Conservation (phyloP, 2,888 invertebrate genomes). For the Hypolimnas misippus region DNA sequence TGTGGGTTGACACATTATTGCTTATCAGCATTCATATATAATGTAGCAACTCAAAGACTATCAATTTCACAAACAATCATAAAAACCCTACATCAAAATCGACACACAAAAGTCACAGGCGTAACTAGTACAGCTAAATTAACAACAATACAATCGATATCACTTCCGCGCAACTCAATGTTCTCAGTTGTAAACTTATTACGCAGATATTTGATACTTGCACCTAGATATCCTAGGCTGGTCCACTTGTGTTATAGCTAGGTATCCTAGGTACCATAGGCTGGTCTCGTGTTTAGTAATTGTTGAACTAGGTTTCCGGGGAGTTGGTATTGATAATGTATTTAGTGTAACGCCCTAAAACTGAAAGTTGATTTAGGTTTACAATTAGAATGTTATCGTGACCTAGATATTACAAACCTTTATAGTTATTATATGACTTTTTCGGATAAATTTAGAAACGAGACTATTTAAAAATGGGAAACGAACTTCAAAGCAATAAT, state of each 20-base stretch:
- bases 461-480: too few species aligned
- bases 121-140: too few species aligned
- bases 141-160: not conserved
- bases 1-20: too few species aligned
- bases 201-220: constrained; percentile 41
- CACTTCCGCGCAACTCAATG: constrained; percentile 9
- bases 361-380: not conserved
- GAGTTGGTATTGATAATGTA: constrained; percentile 11
- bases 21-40: too few species aligned
- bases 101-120: too few species aligned
- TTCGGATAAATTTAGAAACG: too few species aligned
- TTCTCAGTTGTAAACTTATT: constrained; percentile 22
- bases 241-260: constrained; percentile 25
- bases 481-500: too few species aligned
- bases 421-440: not conserved
- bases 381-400: constrained; percentile 4
- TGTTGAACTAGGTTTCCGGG: constrained; percentile 37
- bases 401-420: not conserved
- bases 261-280: not conserved
- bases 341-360: not conserved
- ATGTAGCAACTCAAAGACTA: too few species aligned
- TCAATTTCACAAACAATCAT: too few species aligned
- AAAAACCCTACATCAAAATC: too few species aligned
- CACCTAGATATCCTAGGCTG: constrained; percentile 32
- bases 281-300: constrained; percentile 31